Base-by-base conservation (phyloP, 2,113 vertebrate species). In the Plectropomus leopardus region DNA sequence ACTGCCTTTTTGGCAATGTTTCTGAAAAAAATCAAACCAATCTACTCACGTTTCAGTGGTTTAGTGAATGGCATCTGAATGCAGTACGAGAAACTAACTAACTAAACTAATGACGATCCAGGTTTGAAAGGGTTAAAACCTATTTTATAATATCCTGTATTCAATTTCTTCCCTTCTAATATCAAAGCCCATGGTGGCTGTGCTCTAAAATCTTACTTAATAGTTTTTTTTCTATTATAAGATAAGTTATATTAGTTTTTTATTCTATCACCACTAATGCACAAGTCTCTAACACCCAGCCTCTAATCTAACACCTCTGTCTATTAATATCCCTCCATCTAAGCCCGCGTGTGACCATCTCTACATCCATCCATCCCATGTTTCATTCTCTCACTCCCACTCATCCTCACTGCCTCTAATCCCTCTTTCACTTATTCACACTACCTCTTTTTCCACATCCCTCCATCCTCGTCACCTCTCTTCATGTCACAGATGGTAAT, bases 251-350 rank as follows among this genome's bases (percentile, higher is more conserved):
- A 10, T 24, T 19, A 7, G 7, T n/a, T 26, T 45, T 64, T 40
- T 68, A 34, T 61, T 63, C 8, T 13, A 13, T 34, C 21, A 78
- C 21, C 63, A 24, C 17, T 26, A 48, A 54, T 58, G 3, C 51
- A 30, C 8, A 40, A 48, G 1, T 21, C 36, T 72, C 7, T 30
- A 26, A 63, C 36, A 69, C 32, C 32, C 23, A 32, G 63, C 45
- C 53, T 61, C 61, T 65, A 45, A 54, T 61, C 17, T 44, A 71
- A 60, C 78, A 76, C 77, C 79, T 69, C 42, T 16, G 8, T 58
- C 65, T 78, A 75, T 76, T 72, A 82, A 63, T 87, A 73, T 77
- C 45, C 23, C 55, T 3, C 30, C 32, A 6, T 53, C 50, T 36
- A 60, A 50, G 69, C 55, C 57, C 32, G 11, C 28, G 36, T 63